These are phyloP conservation scores for Taurulus bubalis DNA, from an alignment of 2,113 vertebrate genomes.

Conservation along the genomic window DNA sequence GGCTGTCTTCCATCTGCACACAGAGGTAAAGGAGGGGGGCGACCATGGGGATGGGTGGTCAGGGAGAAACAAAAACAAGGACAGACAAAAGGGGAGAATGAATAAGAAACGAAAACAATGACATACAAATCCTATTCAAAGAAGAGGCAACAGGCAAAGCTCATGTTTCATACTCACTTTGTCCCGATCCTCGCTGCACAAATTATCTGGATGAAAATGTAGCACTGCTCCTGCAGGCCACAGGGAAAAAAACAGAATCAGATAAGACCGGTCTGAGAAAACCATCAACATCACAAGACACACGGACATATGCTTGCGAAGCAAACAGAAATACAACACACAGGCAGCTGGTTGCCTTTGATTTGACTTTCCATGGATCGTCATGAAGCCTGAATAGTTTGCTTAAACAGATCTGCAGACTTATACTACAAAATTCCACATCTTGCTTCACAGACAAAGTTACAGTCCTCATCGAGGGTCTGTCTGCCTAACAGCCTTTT, in stretches of 20 bases:
- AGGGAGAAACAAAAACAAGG: not conserved
- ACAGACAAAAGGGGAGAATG: constrained; percentile 22
- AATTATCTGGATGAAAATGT: constrained; percentile 81
- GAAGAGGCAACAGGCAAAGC: constrained; percentile 34
- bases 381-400: constrained; percentile 22
- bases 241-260: constrained; percentile 43
- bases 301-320: constrained; percentile 33
- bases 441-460: constrained; percentile 25
- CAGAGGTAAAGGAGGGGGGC: constrained; percentile 4
- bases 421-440: constrained; percentile 12
- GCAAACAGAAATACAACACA: constrained; percentile 48
- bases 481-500: constrained; percentile 29
- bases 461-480: constrained; percentile 13
- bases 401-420: constrained; percentile 8
- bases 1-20: constrained; percentile 93
- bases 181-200: constrained; percentile 79
- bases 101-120: constrained; percentile 30
- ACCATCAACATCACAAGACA: constrained; percentile 67
- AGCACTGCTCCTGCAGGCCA: constrained; percentile 75
- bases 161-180: constrained; percentile 77
- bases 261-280: constrained; percentile 55
- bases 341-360: constrained; percentile 29
- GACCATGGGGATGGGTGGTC: constrained; percentile 6
- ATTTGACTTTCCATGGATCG: constrained; percentile 29
- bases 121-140: constrained; percentile 55